These are phyloP conservation scores for Trissoscelio sp. DNA, from an alignment of 2,888 invertebrate species.

Conservation along the genomic window DNA sequence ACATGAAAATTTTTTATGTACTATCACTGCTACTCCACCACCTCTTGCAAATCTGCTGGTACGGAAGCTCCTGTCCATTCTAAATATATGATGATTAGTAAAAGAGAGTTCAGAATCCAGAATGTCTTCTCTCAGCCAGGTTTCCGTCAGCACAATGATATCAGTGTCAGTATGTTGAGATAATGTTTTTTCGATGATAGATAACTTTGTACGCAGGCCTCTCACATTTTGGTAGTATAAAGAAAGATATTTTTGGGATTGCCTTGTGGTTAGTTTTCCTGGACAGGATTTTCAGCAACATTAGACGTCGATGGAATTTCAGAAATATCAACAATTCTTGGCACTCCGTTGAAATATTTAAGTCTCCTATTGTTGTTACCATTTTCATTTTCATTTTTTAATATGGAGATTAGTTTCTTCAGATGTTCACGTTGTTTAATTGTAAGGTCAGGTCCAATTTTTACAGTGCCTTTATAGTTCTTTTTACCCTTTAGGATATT, in stretches of 20 bases:
- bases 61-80: background rate
- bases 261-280: background rate
- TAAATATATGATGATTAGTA: background rate
- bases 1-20: background rate
- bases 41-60: background rate
- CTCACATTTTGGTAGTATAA: background rate
- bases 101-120: background rate
- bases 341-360: background rate
- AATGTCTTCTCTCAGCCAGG: background rate
- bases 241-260: background rate
- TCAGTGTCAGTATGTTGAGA: background rate
- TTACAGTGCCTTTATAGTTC: background rate
- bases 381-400: background rate
- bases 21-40: conserved; percentile 6
- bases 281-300: background rate
- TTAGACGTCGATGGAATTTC: background rate
- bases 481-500: conserved; percentile 8
- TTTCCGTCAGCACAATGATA: background rate
- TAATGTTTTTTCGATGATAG: background rate
- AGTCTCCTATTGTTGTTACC: background rate
- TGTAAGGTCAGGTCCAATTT: conserved; percentile 10
- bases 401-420: background rate
- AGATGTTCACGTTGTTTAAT: background rate
- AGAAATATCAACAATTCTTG: background rate
- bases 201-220: background rate